Evolutionary conservation across 2,888 invertebrate genomes (phyloP).

Genomic region (Machimus rusticus): DNA sequence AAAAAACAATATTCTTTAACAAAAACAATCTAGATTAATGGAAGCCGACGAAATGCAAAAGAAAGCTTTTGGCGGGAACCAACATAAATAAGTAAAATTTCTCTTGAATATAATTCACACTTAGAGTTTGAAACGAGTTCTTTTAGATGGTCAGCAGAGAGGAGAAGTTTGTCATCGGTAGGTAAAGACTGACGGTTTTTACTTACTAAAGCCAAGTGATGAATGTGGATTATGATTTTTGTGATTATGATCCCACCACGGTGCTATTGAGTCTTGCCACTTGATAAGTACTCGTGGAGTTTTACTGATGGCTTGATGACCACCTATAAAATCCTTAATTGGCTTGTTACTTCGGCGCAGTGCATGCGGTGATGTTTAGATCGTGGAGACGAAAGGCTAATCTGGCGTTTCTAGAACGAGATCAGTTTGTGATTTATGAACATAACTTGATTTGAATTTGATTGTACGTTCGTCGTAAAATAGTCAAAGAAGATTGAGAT

Average conservation of each 20-base stretch:
- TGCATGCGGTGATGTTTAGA: no score
- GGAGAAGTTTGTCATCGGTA: constrained; percentile 22
- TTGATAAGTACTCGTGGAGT: constrained; percentile 10
- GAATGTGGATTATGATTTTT: constrained; percentile 37
- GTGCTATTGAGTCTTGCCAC: constrained; percentile 12
- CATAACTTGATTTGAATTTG: no score
- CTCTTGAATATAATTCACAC: neutral
- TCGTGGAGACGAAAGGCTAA: no score
- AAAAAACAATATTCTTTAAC: neutral
- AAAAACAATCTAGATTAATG: neutral
- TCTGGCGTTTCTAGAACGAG: no score
- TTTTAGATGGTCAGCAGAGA: neutral
- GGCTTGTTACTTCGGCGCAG: no score
- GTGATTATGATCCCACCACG: constrained; percentile 41
- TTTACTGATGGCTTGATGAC: constrained; percentile 44
- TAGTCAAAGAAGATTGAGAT: no score
- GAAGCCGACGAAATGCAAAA: neutral
- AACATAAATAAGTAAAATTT: neutral
- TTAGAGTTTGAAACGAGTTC: neutral
- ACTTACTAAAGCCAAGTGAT: constrained; percentile 39
- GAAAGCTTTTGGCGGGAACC: neutral
- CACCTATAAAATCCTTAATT: neutral
- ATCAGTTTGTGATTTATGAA: no score
- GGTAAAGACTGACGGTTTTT: constrained; percentile 46
- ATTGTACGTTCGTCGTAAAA: no score